These are phyloP conservation scores for Marronus borbonicus DNA, from an alignment of 2,888 invertebrate genomes.

Conservation along the genomic window DNA sequence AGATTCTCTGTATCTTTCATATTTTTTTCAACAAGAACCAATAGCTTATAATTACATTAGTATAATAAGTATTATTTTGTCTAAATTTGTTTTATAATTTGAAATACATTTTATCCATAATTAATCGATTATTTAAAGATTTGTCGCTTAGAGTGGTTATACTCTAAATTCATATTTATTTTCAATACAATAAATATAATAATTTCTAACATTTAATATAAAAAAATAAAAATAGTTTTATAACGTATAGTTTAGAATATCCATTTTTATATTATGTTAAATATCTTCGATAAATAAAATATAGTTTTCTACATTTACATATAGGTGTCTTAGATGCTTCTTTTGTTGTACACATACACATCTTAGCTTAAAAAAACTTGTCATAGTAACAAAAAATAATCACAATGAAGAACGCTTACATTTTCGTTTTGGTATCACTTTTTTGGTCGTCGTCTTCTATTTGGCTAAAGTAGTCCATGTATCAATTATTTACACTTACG, in stretches of 20 bases:
- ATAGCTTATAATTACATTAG: no score
- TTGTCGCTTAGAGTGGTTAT: no score
- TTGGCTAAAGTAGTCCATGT: not conserved
- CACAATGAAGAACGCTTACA: conserved; percentile 31
- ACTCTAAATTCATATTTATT: no score
- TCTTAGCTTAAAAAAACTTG: conserved; percentile 6
- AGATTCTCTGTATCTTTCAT: no score
- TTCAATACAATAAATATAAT: conserved; percentile 32
- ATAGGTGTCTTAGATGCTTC: not conserved
- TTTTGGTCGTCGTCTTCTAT: conserved; percentile 25
- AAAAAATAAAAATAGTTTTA: conserved; percentile 37
- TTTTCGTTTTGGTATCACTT: conserved; percentile 29
- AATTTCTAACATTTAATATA: conserved; percentile 33
- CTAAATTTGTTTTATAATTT: no score
- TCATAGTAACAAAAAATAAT: conserved; percentile 22
- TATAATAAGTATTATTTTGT: no score
- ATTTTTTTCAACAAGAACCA: no score
- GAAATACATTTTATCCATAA: no score
- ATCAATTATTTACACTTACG: conserved; percentile 20
- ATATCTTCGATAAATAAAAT: conserved; percentile 34
- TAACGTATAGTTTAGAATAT: conserved; percentile 19
- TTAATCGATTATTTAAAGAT: no score
- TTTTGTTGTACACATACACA: conserved; percentile 7
- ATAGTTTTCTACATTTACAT: conserved; percentile 13
- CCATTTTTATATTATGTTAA: conserved; percentile 29